phyloP scores from a whole-genome alignment of 2,888 invertebrate genomes.

The Polia nebulosa region DNA sequence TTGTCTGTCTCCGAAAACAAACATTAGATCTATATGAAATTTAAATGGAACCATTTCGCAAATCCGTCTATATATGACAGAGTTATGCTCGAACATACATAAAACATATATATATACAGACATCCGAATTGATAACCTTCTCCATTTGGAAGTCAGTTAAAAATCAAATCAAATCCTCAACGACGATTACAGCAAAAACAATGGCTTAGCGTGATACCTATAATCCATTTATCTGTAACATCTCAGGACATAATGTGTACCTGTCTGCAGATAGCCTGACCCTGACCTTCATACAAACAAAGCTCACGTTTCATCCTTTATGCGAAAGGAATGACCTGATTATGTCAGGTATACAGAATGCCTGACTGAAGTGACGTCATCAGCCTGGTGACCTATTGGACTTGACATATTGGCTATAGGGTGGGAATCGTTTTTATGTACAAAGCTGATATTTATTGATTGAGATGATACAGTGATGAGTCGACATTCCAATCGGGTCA shows the following conservation, averaged over 20 bases:
- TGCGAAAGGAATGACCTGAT: slow-evolving; percentile 43
- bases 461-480: slow-evolving; percentile 16
- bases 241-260: slow-evolving; percentile 1
- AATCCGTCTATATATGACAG: too few species aligned
- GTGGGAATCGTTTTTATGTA: slow-evolving; percentile 23
- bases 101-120: too few species aligned
- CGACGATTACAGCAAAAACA: background rate
- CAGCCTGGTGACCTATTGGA: slow-evolving; percentile 21
- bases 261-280: background rate
- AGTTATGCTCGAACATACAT: too few species aligned
- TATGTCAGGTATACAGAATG: background rate
- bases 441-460: slow-evolving; percentile 22
- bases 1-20: too few species aligned
- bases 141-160: background rate
- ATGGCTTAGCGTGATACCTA: background rate
- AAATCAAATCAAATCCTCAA: background rate
- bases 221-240: background rate
- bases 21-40: too few species aligned
- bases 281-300: slow-evolving; percentile 41
- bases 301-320: slow-evolving; percentile 42
- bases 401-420: background rate
- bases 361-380: background rate
- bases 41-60: too few species aligned
- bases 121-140: too few species aligned
- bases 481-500: slow-evolving; percentile 28